A percentile compares a stretch with the other conserved stretches of the same genome.
phyloP scores from a whole-genome alignment of 2,888 invertebrate species.

The Myopa testacea region DNA sequence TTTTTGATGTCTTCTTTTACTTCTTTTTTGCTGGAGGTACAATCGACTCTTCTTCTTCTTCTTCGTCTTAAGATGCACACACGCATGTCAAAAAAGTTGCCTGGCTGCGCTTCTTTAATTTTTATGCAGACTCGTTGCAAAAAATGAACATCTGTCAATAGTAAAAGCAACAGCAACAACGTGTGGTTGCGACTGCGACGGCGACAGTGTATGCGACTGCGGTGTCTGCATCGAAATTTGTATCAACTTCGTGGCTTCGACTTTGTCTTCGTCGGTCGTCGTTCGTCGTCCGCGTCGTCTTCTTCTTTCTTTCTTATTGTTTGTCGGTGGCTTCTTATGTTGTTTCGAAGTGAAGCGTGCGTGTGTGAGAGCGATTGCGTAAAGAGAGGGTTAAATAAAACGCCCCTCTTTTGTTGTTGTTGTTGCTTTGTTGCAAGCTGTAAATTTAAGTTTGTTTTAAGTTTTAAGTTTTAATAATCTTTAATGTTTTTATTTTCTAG shows the following conservation, averaged over 20 bases:
- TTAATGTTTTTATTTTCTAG: background rate
- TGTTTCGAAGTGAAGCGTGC: background rate
- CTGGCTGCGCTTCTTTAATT: background rate
- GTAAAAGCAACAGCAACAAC: background rate
- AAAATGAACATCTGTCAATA: slow-evolving; percentile 6
- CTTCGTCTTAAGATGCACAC: too few relatives aligned
- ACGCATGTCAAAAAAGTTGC: too few relatives aligned
- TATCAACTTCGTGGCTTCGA: too few relatives aligned
- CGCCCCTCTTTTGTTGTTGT: slow-evolving; percentile 8
- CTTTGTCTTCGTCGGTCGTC: background rate
- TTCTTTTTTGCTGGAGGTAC: too few relatives aligned
- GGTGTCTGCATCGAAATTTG: too few relatives aligned
- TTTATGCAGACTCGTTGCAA: background rate
- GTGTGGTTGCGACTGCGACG: too few relatives aligned
- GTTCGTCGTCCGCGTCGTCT: background rate
- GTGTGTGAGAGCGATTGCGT: background rate
- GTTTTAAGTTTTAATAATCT: background rate
- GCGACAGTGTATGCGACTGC: too few relatives aligned
- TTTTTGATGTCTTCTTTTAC: too few relatives aligned
- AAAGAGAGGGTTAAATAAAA: background rate
- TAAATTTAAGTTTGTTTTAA: background rate
- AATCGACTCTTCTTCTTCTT: too few relatives aligned
- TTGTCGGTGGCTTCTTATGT: background rate
- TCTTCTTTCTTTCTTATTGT: background rate
- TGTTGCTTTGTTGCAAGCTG: background rate